Evolutionary conservation across 2,113 vertebrate species (phyloP).

Genomic region (Malurus elegans): DNA sequence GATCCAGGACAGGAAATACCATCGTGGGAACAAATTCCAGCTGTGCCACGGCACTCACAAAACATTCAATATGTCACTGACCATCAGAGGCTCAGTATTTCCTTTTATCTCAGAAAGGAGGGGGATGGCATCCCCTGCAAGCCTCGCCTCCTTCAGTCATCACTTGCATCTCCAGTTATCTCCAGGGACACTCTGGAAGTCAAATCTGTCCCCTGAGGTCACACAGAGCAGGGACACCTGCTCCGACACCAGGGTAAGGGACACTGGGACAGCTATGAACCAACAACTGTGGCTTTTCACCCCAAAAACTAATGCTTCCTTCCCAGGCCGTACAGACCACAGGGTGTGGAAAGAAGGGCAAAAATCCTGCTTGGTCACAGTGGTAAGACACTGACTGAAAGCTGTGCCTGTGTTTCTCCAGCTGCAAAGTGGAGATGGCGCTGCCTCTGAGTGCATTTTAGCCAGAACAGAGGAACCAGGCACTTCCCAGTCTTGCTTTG

Average conservation of each 20-base stretch:
- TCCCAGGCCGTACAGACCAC: background rate
- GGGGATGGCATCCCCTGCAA: background rate
- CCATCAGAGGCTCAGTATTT: background rate
- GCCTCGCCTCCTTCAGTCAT: background rate
- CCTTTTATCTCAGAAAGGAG: background rate
- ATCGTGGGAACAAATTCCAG: background rate
- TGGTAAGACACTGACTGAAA: background rate
- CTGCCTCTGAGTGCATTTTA: background rate
- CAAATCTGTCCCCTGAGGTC: background rate
- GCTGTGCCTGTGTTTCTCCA: background rate
- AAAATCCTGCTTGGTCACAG: background rate
- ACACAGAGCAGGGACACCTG: background rate
- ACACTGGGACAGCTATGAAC: background rate
- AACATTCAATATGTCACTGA: background rate
- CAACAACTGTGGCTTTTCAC: background rate
- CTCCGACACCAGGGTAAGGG: background rate
- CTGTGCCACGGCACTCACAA: rapidly evolving
- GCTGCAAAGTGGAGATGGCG: background rate
- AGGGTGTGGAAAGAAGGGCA: background rate
- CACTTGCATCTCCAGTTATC: background rate
- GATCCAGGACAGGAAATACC: background rate
- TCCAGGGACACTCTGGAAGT: background rate
- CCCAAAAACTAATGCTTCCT: background rate
- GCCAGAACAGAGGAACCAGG: background rate
- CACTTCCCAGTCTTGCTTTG: background rate